A percentile compares a stretch with the other conserved stretches of the same genome.
These are phyloP conservation scores for Hypotaenidia philippensis DNA, from an alignment of 2,797 vertebrate genomes.

Conservation along the genomic window DNA sequence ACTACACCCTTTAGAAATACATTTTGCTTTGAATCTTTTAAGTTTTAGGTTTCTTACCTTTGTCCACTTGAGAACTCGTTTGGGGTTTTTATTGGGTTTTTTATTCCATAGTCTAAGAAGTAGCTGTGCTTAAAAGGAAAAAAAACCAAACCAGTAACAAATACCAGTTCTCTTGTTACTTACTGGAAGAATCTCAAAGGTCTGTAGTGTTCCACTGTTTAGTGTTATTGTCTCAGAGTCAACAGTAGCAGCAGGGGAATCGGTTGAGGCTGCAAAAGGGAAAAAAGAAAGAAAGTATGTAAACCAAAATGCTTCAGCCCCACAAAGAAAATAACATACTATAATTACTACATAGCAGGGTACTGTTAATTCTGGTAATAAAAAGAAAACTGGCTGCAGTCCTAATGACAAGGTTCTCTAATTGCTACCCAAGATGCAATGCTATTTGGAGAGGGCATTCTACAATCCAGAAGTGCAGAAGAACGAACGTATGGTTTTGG, in stretches of 20 bases:
- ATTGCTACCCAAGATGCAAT: not conserved
- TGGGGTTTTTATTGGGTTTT: not conserved
- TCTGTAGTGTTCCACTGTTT: constrained; percentile 93
- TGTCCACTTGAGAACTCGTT: not conserved
- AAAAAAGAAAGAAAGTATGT: not conserved
- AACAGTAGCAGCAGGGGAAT: constrained; percentile 82
- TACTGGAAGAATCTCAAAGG: constrained; percentile 98
- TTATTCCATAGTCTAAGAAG: not conserved
- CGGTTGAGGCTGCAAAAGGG: constrained; percentile 80
- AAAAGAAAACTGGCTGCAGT: constrained; percentile 17
- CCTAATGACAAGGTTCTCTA: constrained; percentile 21
- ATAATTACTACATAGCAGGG: constrained; percentile 18
- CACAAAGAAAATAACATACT: not conserved
- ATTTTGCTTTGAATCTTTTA: not conserved
- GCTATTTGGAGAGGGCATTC: not conserved
- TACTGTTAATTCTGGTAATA: constrained; percentile 1
- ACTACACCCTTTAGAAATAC: not conserved
- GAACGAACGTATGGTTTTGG: not conserved
- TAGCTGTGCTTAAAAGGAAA: not conserved
- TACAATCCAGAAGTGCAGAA: not conserved
- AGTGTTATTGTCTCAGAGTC: constrained; percentile 94
- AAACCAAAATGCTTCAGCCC: not conserved
- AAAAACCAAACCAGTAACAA: not conserved
- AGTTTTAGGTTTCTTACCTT: not conserved
- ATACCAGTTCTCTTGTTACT: constrained; percentile 68